Conservation (phyloP, 2,888 invertebrate species). For the Leptopilina syphax region DNA sequence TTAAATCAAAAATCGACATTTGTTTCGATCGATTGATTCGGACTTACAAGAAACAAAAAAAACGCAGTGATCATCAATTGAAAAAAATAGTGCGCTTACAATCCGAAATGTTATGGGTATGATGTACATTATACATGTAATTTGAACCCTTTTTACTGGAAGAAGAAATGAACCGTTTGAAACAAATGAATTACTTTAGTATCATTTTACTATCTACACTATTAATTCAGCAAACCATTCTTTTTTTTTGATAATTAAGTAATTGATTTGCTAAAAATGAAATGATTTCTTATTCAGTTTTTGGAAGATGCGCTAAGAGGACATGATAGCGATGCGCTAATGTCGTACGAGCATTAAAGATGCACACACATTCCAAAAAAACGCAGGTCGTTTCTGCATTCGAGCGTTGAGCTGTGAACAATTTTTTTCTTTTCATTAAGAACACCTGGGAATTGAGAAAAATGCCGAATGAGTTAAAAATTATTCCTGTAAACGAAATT, state of each 20-base stretch:
- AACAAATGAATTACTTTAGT: too few relatives aligned
- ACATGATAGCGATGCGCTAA: conserved; percentile 16
- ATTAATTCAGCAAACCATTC: too few relatives aligned
- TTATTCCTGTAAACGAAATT: neutral
- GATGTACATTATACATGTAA: conserved; percentile 20
- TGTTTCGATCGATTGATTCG: conserved; percentile 7
- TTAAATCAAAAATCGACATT: neutral
- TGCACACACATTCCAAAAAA: conserved; percentile 13
- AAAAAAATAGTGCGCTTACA: conserved; percentile 23
- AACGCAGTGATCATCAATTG: conserved; percentile 26
- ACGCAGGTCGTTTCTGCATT: conserved; percentile 20
- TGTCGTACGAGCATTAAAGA: conserved; percentile 12
- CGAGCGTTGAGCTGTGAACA: conserved; percentile 22
- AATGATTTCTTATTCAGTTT: too few relatives aligned
- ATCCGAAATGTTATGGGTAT: conserved; percentile 3
- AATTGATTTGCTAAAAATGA: too few relatives aligned
- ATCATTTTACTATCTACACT: too few relatives aligned
- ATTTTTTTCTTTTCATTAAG: neutral
- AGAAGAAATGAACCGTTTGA: too few relatives aligned
- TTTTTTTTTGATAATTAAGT: too few relatives aligned
- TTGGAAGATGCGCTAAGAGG: neutral
- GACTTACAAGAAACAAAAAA: conserved; percentile 31
- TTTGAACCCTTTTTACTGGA: conserved; percentile 6
- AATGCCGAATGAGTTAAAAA: neutral
- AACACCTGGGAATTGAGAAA: neutral